Evolutionary conservation across 2,888 invertebrate species (phyloP), one percentile per base, ranked within the genome.

Genomic region (Blomia tropicalis): DNA sequence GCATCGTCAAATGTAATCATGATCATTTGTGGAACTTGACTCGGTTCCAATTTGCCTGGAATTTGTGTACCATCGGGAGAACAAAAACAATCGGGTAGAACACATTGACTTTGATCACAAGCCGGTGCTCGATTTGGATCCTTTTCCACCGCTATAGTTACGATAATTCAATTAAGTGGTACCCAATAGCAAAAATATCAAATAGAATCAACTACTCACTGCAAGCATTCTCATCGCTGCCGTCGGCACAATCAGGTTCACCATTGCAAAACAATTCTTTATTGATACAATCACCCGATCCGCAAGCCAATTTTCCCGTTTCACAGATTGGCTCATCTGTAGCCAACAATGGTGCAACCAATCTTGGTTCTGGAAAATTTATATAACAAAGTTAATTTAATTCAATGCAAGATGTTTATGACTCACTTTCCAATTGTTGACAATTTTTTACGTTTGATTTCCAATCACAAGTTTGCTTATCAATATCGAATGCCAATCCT

Each of bases 381-480:
- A 30, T 7, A n/a, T 32, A 60, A 44, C 23, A 58, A 4, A 60
- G 25, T 53, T 47, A 54, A 54, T 30, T 11, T 25, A 17, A 19
- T 7, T 19, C 22, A 56, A 36, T 19, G 3, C 2, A 4, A 56
- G 19, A 19, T 30, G 2, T 47, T 27, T 11, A 25, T 11, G 11
- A 71, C 89, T 90, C 86, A 91, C 91, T 90, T 82, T 89, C 88
- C 79, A 84, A 72, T 77, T 82, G 80, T 79, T 89, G 84, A 81
- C 91, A 91, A 83, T 89, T 90, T 82, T 87, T 87, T 79, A 91
- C 91, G 81, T 89, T 82, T 75, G 87, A 83, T 82, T 85, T 90
- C 91, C 91, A 91, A 79, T 90, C 89, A 80, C 91, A 91, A 72
- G 89, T 90, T 79, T 91, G 90, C 72, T 87, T 83, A 76, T 85